Conservation (phyloP, 2,888 invertebrate species). For the Protonemura montana region DNA sequence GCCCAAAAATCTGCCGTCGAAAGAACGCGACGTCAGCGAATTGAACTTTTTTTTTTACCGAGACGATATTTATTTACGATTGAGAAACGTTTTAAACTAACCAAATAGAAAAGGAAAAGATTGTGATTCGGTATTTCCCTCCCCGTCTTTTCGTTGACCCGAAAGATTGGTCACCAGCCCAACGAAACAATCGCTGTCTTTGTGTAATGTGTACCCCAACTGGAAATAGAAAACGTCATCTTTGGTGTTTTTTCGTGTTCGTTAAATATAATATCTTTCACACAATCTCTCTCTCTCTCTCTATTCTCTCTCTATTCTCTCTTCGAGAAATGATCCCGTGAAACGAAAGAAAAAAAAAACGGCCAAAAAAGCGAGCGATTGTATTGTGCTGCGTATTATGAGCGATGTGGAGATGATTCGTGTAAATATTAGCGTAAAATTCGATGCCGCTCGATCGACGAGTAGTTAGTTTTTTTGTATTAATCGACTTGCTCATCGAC, state of each 20-base stretch:
- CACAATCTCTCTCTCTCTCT: constrained; percentile 12
- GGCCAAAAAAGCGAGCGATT: not conserved
- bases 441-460: not conserved
- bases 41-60: too few species aligned
- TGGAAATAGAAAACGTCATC: not conserved
- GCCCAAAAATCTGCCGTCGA: too few species aligned
- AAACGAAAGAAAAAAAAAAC: not conserved
- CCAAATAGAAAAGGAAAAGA: not conserved
- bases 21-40: too few species aligned
- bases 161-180: not conserved
- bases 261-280: not conserved
- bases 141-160: not conserved
- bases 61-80: not conserved
- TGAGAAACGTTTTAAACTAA: not conserved
- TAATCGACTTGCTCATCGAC: not conserved
- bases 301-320: not conserved
- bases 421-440: constrained; percentile 17
- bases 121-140: not conserved
- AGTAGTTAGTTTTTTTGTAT: not conserved
- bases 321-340: not conserved
- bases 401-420: not conserved
- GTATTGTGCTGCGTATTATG: not conserved
- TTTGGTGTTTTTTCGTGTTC: not conserved
- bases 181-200: not conserved
- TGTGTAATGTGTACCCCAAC: not conserved